Evolutionary conservation across 2,113 vertebrate species (phyloP), one percentile per base, ranked within the genome.

Genomic region (Jaculus jaculus): DNA sequence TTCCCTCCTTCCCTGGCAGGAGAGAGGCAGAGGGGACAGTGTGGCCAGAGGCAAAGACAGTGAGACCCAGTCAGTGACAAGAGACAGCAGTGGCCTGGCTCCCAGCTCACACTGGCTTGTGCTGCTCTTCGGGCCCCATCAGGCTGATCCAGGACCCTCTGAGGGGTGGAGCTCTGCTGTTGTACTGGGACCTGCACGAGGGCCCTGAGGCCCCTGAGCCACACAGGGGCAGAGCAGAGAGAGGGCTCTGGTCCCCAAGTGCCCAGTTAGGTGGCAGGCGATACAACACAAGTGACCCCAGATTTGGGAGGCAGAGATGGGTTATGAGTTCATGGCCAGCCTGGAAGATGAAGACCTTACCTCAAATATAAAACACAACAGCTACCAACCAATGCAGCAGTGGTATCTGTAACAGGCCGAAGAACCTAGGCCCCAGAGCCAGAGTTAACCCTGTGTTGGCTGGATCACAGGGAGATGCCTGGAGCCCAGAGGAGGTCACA

Each of bases 1-100:
- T 99, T 65, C 66, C 95, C 68, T 98, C 98, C 85, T 98, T 98
- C 58, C 95, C 80, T 89, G 72, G 23, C 26, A 77, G 81, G 47
- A 78, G n/a, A 63, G 26, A 82, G 3, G 87, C 30, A 9, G 26
- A 21, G 3, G 12, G 74, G 39, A 34, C 39, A 24, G 15, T 1
- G 18, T 11, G 37, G 8, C 30, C 10, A 28, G n/a, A 42, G 51
- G 85, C n/a, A 61, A 58, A 68, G 89, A 24, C 39, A 42, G 69
- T 1, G 8, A 84, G 71, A 54, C 4, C n/a, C 5, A 6, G 34
- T 7, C 24, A 51, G n/a, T 23, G 0, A 0, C 8, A 11, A 68
- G 16, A 77, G 75, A 34, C 0, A 3, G n/a, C 34, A n/a, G 65
- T 10, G 3, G 60, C 26, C 8, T 3, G 78, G 69, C 69, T 2